Percentiles rank a stretch among this genome's conserved stretches.
These are phyloP conservation scores for Sebastes steindachneri DNA, from an alignment of 2,797 vertebrate species.

Conservation along the genomic window DNA sequence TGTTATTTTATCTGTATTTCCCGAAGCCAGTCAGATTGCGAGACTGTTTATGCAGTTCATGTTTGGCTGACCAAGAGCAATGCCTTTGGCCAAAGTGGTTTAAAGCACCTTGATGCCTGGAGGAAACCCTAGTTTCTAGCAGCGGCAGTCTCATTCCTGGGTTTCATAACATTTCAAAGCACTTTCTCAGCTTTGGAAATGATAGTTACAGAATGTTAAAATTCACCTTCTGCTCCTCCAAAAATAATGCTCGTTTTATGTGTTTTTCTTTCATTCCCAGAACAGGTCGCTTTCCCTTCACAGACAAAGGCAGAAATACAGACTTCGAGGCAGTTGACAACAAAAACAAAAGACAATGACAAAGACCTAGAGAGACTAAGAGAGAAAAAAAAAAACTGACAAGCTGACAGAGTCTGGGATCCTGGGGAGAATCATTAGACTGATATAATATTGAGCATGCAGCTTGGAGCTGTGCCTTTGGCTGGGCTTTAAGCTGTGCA, in stretches of 20 bases:
- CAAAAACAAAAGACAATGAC: slow-evolving; percentile 7
- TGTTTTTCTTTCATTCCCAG: slow-evolving; percentile 28
- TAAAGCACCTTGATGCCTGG: not conserved
- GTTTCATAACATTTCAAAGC: slow-evolving; percentile 43
- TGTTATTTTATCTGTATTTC: not conserved
- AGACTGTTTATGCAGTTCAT: not conserved
- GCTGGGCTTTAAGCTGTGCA: slow-evolving; percentile 56
- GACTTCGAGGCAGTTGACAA: slow-evolving; percentile 35
- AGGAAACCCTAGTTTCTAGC: not conserved
- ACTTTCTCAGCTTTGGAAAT: not conserved
- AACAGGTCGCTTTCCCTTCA: slow-evolving; percentile 24
- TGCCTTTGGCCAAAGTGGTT: not conserved
- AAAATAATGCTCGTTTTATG: slow-evolving; percentile 41
- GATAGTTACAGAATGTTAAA: slow-evolving; percentile 38
- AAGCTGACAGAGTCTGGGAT: slow-evolving; percentile 46
- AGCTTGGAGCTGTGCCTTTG: slow-evolving; percentile 63
- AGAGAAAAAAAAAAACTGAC: slow-evolving; percentile 25
- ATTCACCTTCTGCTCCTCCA: slow-evolving; percentile 30
- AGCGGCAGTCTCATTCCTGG: not conserved
- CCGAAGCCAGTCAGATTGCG: not conserved
- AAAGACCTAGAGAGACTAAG: slow-evolving; percentile 35
- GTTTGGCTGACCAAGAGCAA: slow-evolving; percentile 2
- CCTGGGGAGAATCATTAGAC: slow-evolving; percentile 64
- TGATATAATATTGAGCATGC: slow-evolving; percentile 62
- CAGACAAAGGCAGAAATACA: slow-evolving; percentile 6